Evolutionary conservation across 2,888 invertebrate genomes (phyloP), one percentile per base, ranked within the genome.

Genomic region (Vesta saturnalis): DNA sequence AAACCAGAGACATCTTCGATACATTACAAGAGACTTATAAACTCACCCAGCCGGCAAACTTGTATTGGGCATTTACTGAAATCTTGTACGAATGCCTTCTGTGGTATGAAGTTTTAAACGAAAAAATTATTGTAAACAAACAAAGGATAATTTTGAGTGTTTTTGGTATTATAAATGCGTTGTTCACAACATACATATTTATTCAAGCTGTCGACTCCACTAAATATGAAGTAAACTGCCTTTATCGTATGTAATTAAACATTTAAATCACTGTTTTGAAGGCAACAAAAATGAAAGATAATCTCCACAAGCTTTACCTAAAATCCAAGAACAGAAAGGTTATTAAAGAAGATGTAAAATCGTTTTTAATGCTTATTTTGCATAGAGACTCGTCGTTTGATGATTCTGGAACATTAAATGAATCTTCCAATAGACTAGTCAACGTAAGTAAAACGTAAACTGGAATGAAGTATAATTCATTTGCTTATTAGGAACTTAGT

Each of bases 401-500:
- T 10, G 35, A 39, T 39, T 43, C 46, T 18, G 59, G 43, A 18
- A 35, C 5, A 6, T 12, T n/a, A 12, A 2, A 1, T 6, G 18
- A 18, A 3, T 14, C 30, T 8, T n/a, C 30, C 8, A 59, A 59
- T 19, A 2, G 10, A 1, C n/a, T 59, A 16, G 59, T 59, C 6
- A 18, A n/a, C 1, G 55, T 55, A 21, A 5, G 55, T 30, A 1
- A 14, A 35, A 35, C 30, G n/a, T 19, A 23, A 19, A 57, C 4
- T 35, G n/a, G 14, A 57, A 46, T 8, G 4, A 14, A 4, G n/a
- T 46, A 8, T 14, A 8, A 21, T 22, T 12, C n/a, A n/a, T n/a
- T 14, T 56, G 16, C 1, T 12, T 56, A 8, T 56, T 12, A 56
- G 23, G 46, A n/a, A 43, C 5, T 43, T 68, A 59, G 83, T 71